phyloP scores from a whole-genome alignment of 2,797 vertebrate species.

The Meriones psammophilus region DNA sequence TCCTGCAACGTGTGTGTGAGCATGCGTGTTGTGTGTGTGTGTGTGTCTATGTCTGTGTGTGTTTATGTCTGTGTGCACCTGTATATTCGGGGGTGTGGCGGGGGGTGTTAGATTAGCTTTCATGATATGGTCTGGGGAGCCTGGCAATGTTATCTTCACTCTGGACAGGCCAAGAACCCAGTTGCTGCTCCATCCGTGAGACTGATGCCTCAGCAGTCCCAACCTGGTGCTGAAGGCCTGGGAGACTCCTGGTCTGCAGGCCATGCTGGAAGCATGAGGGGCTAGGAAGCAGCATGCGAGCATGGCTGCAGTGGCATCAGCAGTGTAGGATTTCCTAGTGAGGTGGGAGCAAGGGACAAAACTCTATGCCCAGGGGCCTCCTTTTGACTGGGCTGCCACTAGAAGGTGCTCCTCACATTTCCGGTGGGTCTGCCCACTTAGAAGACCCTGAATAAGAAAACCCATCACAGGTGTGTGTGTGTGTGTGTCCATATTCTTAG shows the following conservation, averaged over 20 bases:
- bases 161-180: background rate
- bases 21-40: background rate
- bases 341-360: background rate
- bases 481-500: no score
- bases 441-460: background rate
- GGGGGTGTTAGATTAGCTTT: background rate
- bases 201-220: background rate
- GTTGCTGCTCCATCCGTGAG: background rate
- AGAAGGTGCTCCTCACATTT: background rate
- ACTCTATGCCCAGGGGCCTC: background rate
- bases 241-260: background rate
- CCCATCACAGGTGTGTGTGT: background rate
- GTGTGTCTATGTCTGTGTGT: background rate
- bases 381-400: background rate
- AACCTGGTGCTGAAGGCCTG: background rate
- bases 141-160: background rate
- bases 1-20: background rate
- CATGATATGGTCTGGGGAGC: background rate
- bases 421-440: background rate
- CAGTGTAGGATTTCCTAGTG: background rate
- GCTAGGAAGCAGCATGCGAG: background rate
- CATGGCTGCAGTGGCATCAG: background rate
- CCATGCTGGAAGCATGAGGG: background rate
- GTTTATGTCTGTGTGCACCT: background rate
- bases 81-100: background rate